These are phyloP conservation scores for Ephydatia muelleri DNA, from an alignment of 37 sponge, comb jelly and placozoan species.

Conservation along the genomic window DNA sequence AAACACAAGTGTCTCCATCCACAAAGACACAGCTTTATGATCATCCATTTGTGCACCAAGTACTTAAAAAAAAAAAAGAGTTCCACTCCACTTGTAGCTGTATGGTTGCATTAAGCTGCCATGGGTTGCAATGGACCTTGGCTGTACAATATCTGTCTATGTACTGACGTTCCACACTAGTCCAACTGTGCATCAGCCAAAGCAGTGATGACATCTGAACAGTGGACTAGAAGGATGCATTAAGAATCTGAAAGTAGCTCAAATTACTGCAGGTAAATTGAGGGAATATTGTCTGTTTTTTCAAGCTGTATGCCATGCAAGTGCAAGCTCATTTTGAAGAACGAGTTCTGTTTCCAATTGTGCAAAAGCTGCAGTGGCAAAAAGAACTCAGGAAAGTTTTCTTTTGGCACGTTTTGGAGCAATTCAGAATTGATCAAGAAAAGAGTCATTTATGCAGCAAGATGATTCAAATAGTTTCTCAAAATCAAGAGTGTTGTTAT, in stretches of 20 bases:
- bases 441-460: background rate
- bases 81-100: constrained; percentile 43
- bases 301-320: background rate
- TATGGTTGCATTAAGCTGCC: constrained; percentile 13
- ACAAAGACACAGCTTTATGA: background rate
- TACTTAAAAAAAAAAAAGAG: constrained; percentile 28
- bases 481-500: background rate
- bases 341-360: background rate
- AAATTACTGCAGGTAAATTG: background rate
- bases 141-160: background rate
- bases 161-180: constrained; percentile 5
- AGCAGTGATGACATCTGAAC: background rate
- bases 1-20: constrained; percentile 46
- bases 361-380: background rate
- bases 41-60: background rate
- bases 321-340: background rate
- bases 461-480: background rate
- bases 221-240: background rate
- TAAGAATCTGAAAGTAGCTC: background rate
- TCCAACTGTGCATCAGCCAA: constrained; percentile 48
- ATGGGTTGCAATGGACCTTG: constrained; percentile 34
- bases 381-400: background rate
- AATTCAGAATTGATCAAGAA: background rate
- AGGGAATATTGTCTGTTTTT: background rate
- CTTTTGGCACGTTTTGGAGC: background rate